Conservation (phyloP, 2,797 vertebrate species). For the Okamejei kenojei region DNA sequence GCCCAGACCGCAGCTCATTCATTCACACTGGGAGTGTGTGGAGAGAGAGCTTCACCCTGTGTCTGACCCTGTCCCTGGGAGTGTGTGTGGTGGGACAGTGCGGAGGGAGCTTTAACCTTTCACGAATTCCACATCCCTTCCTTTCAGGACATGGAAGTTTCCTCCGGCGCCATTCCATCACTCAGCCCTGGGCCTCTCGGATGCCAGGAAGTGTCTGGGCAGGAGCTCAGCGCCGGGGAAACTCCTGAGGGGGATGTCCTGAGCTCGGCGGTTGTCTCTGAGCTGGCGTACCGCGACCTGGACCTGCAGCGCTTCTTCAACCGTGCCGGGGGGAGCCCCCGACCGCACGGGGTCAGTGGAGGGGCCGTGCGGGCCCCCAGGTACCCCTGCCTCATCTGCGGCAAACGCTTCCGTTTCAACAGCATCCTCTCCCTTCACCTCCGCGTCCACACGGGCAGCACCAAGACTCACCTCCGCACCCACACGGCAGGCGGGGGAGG, state of each 20-base stretch:
- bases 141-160: slow-evolving; percentile 53
- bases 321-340: slow-evolving; percentile 50
- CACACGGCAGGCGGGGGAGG: slow-evolving; percentile 51
- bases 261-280: slow-evolving; percentile 56
- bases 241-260: slow-evolving; percentile 57
- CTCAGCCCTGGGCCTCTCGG: slow-evolving; percentile 43
- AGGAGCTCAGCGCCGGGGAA: slow-evolving; percentile 43
- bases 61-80: not conserved
- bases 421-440: slow-evolving; percentile 85
- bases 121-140: slow-evolving; percentile 39
- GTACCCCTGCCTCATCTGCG: slow-evolving; percentile 80
- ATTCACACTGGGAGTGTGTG: not conserved
- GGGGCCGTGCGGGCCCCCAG: slow-evolving; percentile 55
- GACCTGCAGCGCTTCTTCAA: slow-evolving; percentile 80
- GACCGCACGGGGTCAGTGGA: slow-evolving; percentile 51
- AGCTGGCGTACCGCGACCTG: slow-evolving; percentile 59
- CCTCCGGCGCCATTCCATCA: slow-evolving; percentile 43
- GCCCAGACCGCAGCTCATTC: not conserved
- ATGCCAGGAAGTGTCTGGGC: slow-evolving; percentile 55
- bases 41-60: not conserved
- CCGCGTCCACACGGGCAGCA: slow-evolving; percentile 49
- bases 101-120: not conserved
- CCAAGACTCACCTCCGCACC: slow-evolving; percentile 60
- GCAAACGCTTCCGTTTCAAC: slow-evolving; percentile 87
- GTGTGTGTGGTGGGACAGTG: not conserved